Conservation (phyloP, 2,888 invertebrate species). For the Tetrapedia diversipes region DNA sequence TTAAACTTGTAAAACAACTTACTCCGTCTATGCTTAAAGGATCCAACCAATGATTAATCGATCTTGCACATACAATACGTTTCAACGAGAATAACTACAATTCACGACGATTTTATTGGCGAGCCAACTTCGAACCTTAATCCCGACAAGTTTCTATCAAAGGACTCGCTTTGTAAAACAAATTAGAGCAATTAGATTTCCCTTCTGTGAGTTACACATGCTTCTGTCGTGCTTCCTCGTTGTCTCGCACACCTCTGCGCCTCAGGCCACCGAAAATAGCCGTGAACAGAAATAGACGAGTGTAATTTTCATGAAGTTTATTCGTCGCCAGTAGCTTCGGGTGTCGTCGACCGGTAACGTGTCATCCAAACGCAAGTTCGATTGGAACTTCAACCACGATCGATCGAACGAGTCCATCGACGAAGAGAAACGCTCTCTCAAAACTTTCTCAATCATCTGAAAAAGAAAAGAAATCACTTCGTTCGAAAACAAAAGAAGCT, state of each 20-base stretch:
- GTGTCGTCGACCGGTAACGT: constrained; percentile 43
- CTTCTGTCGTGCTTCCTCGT: constrained; percentile 30
- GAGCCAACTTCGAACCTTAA: neutral
- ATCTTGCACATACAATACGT: too few species aligned
- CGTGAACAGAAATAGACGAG: constrained; percentile 67
- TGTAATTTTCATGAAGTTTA: constrained; percentile 40
- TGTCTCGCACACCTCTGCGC: constrained; percentile 14
- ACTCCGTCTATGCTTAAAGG: too few species aligned
- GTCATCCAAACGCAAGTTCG: constrained; percentile 1
- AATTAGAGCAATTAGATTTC: neutral
- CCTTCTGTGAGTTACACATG: neutral
- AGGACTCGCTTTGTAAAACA: constrained; percentile 1
- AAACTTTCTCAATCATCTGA: too few species aligned
- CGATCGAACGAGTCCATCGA: neutral
- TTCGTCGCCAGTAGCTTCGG: constrained; percentile 53
- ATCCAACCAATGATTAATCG: too few species aligned
- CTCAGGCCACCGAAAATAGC: constrained; percentile 60
- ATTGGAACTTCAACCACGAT: neutral
- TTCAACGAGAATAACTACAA: too few species aligned
- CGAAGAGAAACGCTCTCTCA: neutral
- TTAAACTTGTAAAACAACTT: too few species aligned
- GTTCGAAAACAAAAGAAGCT: too few species aligned
- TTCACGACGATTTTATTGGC: too few species aligned
- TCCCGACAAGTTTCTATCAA: neutral
- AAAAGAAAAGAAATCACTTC: too few species aligned